Evolutionary conservation across 2,888 invertebrate species (phyloP).

Genomic region (Toxonevra muliebris): DNA sequence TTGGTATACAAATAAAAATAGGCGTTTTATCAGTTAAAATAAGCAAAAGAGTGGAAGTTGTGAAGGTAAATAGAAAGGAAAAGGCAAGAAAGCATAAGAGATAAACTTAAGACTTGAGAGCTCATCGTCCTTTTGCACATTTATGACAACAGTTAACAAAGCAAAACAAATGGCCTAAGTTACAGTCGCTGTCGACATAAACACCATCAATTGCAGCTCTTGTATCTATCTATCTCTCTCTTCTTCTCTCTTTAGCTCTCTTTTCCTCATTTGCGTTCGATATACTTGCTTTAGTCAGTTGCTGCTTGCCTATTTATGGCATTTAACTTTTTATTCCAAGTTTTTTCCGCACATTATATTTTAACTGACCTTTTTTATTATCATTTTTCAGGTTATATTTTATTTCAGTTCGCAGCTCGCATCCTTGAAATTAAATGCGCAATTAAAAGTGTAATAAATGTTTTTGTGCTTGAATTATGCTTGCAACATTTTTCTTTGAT

Average conservation of each 20-base stretch:
- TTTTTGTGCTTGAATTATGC: not conserved
- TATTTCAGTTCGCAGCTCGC: not conserved
- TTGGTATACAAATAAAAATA: no score
- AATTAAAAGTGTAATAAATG: no score
- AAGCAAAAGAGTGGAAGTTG: no score
- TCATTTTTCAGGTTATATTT: not conserved
- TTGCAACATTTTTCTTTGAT: not conserved
- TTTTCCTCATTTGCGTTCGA: not conserved
- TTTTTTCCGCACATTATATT: not conserved
- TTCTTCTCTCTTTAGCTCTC: constrained; percentile 2
- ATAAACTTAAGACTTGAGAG: no score
- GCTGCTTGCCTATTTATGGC: constrained; percentile 23
- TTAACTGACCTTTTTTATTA: constrained; percentile 7
- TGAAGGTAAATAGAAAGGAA: no score
- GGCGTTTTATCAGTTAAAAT: no score
- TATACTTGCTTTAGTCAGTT: constrained; percentile 13
- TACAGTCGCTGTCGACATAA: not conserved
- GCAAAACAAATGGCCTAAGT: not conserved
- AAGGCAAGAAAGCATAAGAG: no score
- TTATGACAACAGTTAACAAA: no score
- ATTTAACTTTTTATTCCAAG: constrained; percentile 10
- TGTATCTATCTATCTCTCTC: not conserved
- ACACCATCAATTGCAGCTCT: not conserved
- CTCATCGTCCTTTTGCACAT: no score
- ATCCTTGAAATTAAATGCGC: no score